Evolutionary conservation across 2,113 vertebrate species (phyloP), one percentile per base, ranked within the genome.

Genomic region (Herpailurus yagouaroundi): DNA sequence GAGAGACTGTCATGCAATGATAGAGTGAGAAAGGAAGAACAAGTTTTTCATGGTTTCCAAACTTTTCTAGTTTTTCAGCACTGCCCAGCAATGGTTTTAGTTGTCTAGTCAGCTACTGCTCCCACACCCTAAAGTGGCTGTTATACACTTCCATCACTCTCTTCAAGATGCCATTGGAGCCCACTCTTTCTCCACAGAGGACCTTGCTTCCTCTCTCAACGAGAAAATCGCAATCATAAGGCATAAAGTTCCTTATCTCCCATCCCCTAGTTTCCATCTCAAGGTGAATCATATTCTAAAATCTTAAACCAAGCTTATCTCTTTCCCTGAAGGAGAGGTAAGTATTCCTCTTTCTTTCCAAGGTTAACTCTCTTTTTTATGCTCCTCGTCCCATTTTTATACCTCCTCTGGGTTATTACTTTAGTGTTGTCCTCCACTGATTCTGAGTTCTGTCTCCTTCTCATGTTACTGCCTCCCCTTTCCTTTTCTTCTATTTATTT

Each of bases 91-190:
- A 88, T 64, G 64, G 57, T 91, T 96, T 93, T 7, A 52, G 36
- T 74, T 94, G 27, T 74, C 93, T 95, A n/a, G 21, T 63, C 89
- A 92, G 69, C 52, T 92, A 60, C 89, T 96, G 96, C 57, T 77
- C 68, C 12, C 41, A 69, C 38, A 90, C 38, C 27, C 13, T 76
- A 16, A 90, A 82, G 73, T 79, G 83, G 68, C 69, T 83, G 57
- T 85, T 88, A 84, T 19, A 76, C 91, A 74, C 80, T 27, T 89
- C 63, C 41, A 76, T 63, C 41, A 38, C 1, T 21, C 36, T 91
- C 89, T 90, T 92, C 60, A 80, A 80, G 64, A 81, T 77, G 33
- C 33, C 76, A 57, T 64, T 29, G 52, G 82, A 91, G 41, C 45
- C 79, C 60, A 77, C 27, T 89, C n/a, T 63, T 29, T 90, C 57